Evolutionary conservation across 2,113 vertebrate species (phyloP).

Genomic region (Ageneiosus marmoratus): DNA sequence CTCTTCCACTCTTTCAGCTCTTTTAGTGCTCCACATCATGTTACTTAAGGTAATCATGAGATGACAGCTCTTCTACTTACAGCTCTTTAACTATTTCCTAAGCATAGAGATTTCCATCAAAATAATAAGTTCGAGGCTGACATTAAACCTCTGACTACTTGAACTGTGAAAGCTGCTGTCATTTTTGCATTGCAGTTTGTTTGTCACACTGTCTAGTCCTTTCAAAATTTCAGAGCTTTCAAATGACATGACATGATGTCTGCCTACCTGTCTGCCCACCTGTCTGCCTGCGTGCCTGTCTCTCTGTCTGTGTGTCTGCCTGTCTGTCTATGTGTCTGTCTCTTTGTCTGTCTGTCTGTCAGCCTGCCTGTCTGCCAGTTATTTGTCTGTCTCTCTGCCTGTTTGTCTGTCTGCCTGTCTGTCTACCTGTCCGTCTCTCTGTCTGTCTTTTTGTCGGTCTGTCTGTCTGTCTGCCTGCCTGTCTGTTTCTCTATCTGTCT

Average conservation of each 20-base stretch:
- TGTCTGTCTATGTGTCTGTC: constrained; percentile 7
- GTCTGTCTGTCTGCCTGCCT: no score
- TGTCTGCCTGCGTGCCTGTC: constrained; percentile 10
- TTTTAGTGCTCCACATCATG: neutral
- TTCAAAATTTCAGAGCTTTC: neutral
- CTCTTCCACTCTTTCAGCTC: no score
- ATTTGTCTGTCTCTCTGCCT: no score
- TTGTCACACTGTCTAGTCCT: neutral
- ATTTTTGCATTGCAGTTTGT: neutral
- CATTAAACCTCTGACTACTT: neutral
- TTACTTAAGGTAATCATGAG: neutral
- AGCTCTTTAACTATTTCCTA: neutral
- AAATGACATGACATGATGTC: neutral
- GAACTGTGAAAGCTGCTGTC: neutral
- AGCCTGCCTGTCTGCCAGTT: neutral
- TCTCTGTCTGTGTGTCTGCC: constrained; percentile 12
- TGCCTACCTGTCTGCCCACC: constrained; percentile 6
- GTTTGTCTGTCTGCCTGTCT: no score
- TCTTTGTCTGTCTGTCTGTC: constrained; percentile 11
- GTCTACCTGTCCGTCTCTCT: no score
- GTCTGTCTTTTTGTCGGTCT: no score
- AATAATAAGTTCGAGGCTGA: neutral
- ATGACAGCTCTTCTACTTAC: neutral
- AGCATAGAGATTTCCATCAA: neutral
- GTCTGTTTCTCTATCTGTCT: no score